A percentile compares a stretch with the other conserved stretches of the same genome.
Conservation (phyloP, 2,888 invertebrate genomes). For the Halictus quadricinctus region DNA sequence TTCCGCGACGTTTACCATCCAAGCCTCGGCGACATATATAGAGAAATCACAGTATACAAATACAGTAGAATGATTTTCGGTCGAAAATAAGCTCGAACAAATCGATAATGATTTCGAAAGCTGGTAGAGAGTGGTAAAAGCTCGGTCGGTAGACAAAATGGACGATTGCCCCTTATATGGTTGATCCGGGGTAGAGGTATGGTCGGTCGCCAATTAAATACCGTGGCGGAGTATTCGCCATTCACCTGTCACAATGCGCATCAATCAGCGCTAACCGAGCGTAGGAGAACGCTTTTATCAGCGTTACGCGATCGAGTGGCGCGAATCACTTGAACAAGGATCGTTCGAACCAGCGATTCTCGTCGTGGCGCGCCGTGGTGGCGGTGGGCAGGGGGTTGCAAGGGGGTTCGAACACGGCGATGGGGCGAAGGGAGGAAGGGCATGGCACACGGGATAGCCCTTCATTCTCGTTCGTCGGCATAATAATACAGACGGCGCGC, state of each 20-base stretch:
- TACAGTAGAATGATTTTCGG: background rate
- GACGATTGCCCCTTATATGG: background rate
- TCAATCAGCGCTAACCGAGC: constrained; percentile 32
- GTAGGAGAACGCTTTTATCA: constrained; percentile 44
- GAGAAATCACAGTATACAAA: too few relatives aligned
- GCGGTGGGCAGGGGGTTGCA: constrained; percentile 21
- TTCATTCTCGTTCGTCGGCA: constrained; percentile 68
- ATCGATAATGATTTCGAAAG: background rate
- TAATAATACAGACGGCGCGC: constrained; percentile 79
- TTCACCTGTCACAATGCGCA: constrained; percentile 57
- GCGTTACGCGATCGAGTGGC: constrained; percentile 49
- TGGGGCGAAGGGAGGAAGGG: constrained; percentile 17
- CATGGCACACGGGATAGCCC: constrained; percentile 32
- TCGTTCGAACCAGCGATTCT: background rate
- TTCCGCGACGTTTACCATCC: too few relatives aligned
- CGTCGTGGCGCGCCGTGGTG: constrained; percentile 3
- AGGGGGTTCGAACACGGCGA: background rate
- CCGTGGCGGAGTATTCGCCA: constrained; percentile 40
- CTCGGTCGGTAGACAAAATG: background rate
- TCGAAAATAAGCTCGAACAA: background rate
- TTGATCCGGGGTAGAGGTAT: background rate
- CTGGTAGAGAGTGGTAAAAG: background rate
- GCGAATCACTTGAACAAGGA: constrained; percentile 45
- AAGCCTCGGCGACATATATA: too few relatives aligned
- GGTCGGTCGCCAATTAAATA: constrained; percentile 17